Base-by-base conservation (phyloP, 1,140 invertebrate genomes). In the Apocrypta bakeri region DNA sequence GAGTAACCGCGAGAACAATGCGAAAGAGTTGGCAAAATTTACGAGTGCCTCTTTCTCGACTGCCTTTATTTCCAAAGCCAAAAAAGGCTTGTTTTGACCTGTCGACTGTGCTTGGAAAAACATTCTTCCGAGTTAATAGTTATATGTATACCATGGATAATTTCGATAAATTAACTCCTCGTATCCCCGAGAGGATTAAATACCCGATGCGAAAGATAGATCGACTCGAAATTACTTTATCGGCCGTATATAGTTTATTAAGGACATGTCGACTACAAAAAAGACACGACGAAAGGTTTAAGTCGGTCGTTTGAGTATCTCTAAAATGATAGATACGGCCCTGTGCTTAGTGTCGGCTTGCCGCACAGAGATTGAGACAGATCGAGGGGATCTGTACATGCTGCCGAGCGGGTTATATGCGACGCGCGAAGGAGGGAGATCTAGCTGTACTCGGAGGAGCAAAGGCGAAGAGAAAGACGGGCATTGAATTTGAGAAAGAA, bases 1-100 rank as follows among this genome's bases (percentile, higher is more conserved):
- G 81, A 83, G 79, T 14, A 82, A 84, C 75, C 72, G 79, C 77
- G 82, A 85, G 69, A 73, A 80, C 76, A 78, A 78, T 68, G 64
- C 64, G 61, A 64, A 14, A 37, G 64, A 78, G 76, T 78, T 24
- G 37, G 25, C 25, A 31, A 37, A 78, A 78, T 78, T 78, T 78
- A 78, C 24, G 76, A 78, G 64, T 29, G 14, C 40, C 63, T 11
- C 11, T 66, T 37, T 68, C 37, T 77, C 63, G 33, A 17, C 4
- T 37, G 24, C 74, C 37, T 77, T 77, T 66, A 77, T 77, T 66
- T 66, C 37, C 3, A n/a, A 37, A 0, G 7, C 42, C 37, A 4
- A 66, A 40, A 66, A 77, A 25, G 56, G 1, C 64, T 29, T 12
- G n/a, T 24, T 14, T 40, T 77, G 48, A n/a, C 48, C n/a, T 56